A percentile compares a stretch with the other conserved stretches of the same genome.
Conservation (phyloP, 1,140 invertebrate species). For the Magallana ariakensis region DNA sequence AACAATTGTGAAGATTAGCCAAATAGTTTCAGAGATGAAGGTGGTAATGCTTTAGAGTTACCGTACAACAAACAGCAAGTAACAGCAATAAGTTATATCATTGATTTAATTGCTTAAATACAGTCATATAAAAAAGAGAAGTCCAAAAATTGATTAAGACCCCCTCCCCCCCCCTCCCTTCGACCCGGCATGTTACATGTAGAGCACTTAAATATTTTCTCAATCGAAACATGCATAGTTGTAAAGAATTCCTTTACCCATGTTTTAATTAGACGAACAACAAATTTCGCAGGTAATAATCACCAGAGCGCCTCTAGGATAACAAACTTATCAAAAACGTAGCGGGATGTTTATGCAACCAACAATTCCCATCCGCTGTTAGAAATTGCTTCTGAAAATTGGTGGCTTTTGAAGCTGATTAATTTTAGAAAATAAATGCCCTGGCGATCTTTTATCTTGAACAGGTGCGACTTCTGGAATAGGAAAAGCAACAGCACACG, state of each 20-base stretch:
- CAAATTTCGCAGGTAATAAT: neutral
- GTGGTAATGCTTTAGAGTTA: too few species aligned
- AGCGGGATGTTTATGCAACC: conserved; percentile 19
- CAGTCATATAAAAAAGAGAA: too few species aligned
- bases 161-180: too few species aligned
- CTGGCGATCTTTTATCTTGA: neutral
- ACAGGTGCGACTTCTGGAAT: conserved; percentile 78
- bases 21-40: too few species aligned
- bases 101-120: too few species aligned
- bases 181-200: too few species aligned
- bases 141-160: too few species aligned
- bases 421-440: neutral
- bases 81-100: too few species aligned
- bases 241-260: neutral
- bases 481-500: conserved; percentile 75
- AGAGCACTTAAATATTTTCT: too few species aligned
- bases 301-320: neutral
- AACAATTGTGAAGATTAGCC: too few species aligned
- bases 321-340: neutral
- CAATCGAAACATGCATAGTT: too few species aligned
- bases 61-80: too few species aligned
- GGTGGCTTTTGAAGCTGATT: neutral
- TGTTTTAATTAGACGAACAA: neutral
- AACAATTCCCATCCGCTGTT: neutral
- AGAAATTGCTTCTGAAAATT: neutral